phyloP scores from a whole-genome alignment of 2,888 invertebrate genomes.

The Eupithecia vulgata region DNA sequence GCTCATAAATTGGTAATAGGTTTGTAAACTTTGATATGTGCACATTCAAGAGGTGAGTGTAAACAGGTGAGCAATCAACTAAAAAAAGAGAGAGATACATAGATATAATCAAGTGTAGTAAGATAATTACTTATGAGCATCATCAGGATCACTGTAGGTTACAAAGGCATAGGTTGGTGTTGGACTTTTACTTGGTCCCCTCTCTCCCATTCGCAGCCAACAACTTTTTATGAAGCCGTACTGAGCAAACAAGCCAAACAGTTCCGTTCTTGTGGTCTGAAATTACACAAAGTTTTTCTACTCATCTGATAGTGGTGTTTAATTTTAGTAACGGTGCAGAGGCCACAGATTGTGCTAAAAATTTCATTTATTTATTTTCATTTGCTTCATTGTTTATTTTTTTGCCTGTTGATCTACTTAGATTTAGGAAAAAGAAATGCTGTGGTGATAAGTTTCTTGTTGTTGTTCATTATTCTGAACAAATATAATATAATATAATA shows the following conservation, averaged over 20 bases:
- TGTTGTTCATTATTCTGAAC: not conserved
- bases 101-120: not conserved
- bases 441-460: not conserved
- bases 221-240: conserved; percentile 85
- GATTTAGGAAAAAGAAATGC: not conserved
- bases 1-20: too few species aligned
- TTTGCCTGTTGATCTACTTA: not conserved
- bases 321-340: not conserved
- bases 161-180: conserved; percentile 83
- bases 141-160: conserved; percentile 79
- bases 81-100: not conserved
- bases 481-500: too few species aligned
- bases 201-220: conserved; percentile 78
- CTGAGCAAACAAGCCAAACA: conserved; percentile 80
- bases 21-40: not conserved
- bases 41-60: not conserved
- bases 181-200: conserved; percentile 61
- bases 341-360: not conserved
- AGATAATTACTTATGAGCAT: conserved; percentile 78
- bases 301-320: not conserved
- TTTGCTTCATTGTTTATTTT: not conserved
- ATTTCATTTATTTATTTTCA: not conserved
- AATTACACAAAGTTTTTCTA: conserved; percentile 44
- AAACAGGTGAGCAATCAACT: not conserved
- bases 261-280: conserved; percentile 81